phyloP scores from a whole-genome alignment of 2,113 vertebrate genomes.

The Oryzias woworae region DNA sequence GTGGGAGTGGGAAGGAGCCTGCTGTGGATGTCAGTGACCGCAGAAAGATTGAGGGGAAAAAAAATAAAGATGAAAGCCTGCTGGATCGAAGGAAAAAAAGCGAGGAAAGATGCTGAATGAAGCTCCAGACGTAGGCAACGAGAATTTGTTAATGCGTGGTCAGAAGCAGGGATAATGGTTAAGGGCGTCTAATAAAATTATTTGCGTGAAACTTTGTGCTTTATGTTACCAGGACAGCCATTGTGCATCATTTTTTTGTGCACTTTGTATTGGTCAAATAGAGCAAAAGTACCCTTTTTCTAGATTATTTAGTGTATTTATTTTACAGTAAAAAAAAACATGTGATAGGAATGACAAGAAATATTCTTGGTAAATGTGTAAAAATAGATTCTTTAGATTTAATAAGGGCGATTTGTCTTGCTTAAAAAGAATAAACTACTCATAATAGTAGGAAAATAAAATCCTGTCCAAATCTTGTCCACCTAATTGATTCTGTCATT shows the following conservation, averaged over 20 bases:
- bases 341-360: not conserved
- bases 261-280: conserved; percentile 2
- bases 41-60: conserved; percentile 27
- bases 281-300: conserved; percentile 14
- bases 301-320: not conserved
- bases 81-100: conserved; percentile 27
- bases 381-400: not conserved
- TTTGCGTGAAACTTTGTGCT: conserved; percentile 6
- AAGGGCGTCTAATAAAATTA: conserved; percentile 10
- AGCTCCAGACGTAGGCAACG: conserved; percentile 44
- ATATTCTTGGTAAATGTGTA: not conserved
- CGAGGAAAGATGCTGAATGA: conserved; percentile 18
- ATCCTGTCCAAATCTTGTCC: not conserved
- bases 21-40: conserved; percentile 71
- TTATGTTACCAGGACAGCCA: not conserved
- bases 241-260: not conserved
- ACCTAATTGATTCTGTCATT: conserved; percentile 17
- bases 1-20: conserved; percentile 57
- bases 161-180: conserved; percentile 16
- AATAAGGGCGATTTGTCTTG: not conserved
- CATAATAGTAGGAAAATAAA: not conserved
- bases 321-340: not conserved
- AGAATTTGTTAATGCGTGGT: conserved; percentile 32
- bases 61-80: conserved; percentile 42
- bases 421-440: not conserved